phyloP scores from a whole-genome alignment of 1,140 invertebrate genomes.

The Protaetia brevitarsis region DNA sequence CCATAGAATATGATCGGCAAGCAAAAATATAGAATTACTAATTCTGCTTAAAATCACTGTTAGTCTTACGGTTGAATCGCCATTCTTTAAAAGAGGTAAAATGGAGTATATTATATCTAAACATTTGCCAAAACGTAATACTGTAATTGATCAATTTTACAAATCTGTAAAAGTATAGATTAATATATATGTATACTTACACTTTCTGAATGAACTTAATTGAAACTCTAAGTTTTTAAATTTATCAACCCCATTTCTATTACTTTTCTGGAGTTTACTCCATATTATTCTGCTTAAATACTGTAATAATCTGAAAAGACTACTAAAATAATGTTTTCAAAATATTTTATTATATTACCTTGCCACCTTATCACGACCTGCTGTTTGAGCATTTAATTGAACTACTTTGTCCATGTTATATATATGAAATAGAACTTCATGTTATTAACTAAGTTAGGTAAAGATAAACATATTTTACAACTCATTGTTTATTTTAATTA shows the following conservation, averaged over 20 bases:
- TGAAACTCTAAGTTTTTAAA: slow-evolving; percentile 67
- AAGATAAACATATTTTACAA: slow-evolving; percentile 10
- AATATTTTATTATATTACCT: slow-evolving; percentile 49
- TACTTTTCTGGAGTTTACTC: slow-evolving; percentile 59
- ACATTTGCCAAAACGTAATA: slow-evolving; percentile 78
- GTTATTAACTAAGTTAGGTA: background rate
- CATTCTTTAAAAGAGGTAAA: slow-evolving; percentile 66
- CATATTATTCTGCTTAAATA: slow-evolving; percentile 66
- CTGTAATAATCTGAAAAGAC: slow-evolving; percentile 60
- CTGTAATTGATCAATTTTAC: slow-evolving; percentile 55
- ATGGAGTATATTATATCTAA: slow-evolving; percentile 75
- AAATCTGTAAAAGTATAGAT: background rate
- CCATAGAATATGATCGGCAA: slow-evolving; percentile 85
- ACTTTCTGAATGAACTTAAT: slow-evolving; percentile 69
- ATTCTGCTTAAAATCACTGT: slow-evolving; percentile 76
- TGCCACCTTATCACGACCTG: slow-evolving; percentile 61
- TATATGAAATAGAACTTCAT: background rate
- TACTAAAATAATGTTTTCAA: slow-evolving; percentile 25
- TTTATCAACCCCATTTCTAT: slow-evolving; percentile 55
- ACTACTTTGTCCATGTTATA: slow-evolving; percentile 56
- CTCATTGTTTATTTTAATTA: slow-evolving; percentile 5
- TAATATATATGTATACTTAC: no score
- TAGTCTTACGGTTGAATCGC: slow-evolving; percentile 66
- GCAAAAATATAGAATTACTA: slow-evolving; percentile 71
- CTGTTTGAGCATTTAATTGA: slow-evolving; percentile 60